phyloP scores from a whole-genome alignment of 1,140 invertebrate species.

The Gryllus bimaculatus region DNA sequence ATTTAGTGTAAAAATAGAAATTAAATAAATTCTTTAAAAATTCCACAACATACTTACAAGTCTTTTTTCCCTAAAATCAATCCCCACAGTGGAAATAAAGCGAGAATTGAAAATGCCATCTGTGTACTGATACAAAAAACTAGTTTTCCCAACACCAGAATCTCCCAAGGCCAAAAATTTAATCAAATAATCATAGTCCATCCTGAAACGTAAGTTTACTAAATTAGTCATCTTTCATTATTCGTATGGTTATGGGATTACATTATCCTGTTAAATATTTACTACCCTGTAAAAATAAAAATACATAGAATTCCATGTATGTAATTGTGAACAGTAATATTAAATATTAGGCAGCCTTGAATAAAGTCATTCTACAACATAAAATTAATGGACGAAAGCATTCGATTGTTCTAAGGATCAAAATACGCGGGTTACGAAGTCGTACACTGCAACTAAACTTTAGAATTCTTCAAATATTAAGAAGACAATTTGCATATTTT shows the following conservation, averaged over 20 bases:
- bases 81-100: conserved; percentile 95
- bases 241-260: too few relatives aligned
- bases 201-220: conserved; percentile 24
- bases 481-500: too few relatives aligned
- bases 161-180: conserved; percentile 92
- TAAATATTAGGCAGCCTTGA: neutral
- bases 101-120: conserved; percentile 83
- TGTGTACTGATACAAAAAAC: conserved; percentile 90
- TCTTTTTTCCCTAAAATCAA: conserved; percentile 94
- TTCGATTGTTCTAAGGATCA: too few relatives aligned
- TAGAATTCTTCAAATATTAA: too few relatives aligned
- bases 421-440: too few relatives aligned
- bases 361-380: neutral
- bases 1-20: neutral
- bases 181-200: conserved; percentile 94
- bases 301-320: neutral
- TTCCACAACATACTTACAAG: conserved; percentile 49
- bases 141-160: conserved; percentile 88
- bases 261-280: neutral
- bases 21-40: conserved; percentile 6
- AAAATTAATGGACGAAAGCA: too few relatives aligned
- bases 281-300: neutral
- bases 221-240: neutral
- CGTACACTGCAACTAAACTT: too few relatives aligned
- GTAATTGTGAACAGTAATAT: neutral